phyloP scores from a whole-genome alignment of 2,797 vertebrate genomes.

The Pampus argenteus region DNA sequence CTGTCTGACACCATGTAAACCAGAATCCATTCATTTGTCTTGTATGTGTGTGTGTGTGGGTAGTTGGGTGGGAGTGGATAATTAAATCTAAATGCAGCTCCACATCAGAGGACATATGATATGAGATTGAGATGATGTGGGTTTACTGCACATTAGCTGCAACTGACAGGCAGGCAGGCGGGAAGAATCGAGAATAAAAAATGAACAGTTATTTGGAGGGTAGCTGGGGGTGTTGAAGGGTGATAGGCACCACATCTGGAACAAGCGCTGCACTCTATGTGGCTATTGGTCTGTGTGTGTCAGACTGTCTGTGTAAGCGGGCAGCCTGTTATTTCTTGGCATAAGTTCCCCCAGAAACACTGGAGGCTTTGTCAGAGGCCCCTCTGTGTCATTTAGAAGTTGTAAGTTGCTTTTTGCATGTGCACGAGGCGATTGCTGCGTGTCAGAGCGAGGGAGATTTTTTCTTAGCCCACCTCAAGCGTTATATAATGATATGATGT shows the following conservation, averaged over 20 bases:
- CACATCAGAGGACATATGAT: constrained; percentile 50
- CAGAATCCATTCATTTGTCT: constrained; percentile 28
- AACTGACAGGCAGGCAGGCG: constrained; percentile 19
- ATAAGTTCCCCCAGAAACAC: constrained; percentile 65
- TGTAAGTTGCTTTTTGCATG: constrained; percentile 31
- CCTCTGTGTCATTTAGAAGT: constrained; percentile 58
- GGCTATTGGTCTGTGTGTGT: constrained; percentile 5
- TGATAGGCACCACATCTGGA: constrained; percentile 65
- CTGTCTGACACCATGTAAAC: constrained; percentile 47
- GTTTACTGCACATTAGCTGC: constrained; percentile 31
- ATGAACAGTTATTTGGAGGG: constrained; percentile 13
- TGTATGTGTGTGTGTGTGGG: neutral
- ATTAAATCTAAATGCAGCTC: constrained; percentile 43
- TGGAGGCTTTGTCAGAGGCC: constrained; percentile 71
- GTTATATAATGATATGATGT: constrained; percentile 2
- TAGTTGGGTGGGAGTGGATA: constrained; percentile 18
- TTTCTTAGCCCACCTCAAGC: constrained; percentile 25
- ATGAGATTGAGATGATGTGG: constrained; percentile 27
- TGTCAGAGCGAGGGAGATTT: constrained; percentile 1
- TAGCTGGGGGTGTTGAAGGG: constrained; percentile 26
- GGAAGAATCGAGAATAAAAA: constrained; percentile 23
- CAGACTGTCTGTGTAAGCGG: constrained; percentile 57
- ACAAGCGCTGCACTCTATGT: constrained; percentile 9
- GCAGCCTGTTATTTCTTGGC: constrained; percentile 71
- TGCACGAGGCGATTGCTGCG: constrained; percentile 21